These are phyloP conservation scores for Pangasianodon gigas DNA, from an alignment of 2,113 vertebrate species.

Conservation along the genomic window DNA sequence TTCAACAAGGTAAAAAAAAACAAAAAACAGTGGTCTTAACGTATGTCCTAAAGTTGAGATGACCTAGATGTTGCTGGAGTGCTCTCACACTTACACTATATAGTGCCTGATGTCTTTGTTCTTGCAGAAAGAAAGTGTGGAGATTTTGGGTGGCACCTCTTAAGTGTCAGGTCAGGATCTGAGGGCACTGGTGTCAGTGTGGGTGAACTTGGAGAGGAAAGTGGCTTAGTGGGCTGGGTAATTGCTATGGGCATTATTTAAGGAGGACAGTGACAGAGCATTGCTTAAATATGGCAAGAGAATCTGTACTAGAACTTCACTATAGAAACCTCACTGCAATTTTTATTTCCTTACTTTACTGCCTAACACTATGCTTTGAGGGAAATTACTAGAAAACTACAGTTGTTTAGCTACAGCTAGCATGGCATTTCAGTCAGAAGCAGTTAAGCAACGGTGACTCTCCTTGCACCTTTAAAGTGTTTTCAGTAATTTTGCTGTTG, in stretches of 20 bases:
- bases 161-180: conserved; percentile 32
- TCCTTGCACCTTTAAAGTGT: neutral
- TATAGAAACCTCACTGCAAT: neutral
- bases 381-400: neutral
- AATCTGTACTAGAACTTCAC: neutral
- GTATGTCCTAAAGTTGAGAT: neutral
- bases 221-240: conserved; percentile 35
- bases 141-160: neutral
- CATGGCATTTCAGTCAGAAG: neutral
- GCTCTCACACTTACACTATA: neutral
- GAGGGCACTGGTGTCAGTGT: neutral
- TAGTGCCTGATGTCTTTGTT: neutral
- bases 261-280: conserved; percentile 38
- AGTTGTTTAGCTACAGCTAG: neutral
- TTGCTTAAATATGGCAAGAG: conserved; percentile 21
- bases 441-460: neutral
- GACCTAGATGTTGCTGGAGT: neutral
- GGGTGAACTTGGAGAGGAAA: conserved; percentile 13
- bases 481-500: neutral
- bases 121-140: neutral
- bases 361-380: neutral
- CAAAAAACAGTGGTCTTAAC: conserved; percentile 1
- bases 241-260: conserved; percentile 38
- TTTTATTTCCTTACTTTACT: neutral
- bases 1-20: conserved; percentile 26